Evolutionary conservation across 2,888 invertebrate species (phyloP), one percentile per base, ranked within the genome.

Genomic region (Itoplectis maculator): DNA sequence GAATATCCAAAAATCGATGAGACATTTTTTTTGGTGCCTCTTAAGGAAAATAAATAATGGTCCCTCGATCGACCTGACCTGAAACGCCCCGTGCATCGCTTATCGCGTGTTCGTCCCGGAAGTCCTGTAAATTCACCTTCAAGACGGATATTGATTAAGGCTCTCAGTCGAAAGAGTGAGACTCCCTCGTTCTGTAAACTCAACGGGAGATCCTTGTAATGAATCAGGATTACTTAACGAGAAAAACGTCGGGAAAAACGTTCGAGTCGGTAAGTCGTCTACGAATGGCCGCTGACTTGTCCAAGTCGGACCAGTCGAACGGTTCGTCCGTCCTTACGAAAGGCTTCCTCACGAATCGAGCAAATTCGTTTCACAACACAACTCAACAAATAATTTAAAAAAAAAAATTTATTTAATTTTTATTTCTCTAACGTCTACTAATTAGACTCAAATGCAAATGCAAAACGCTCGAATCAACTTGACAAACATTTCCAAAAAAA

Each of bases 151-250:
- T 78, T 66, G 78, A 78, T 82, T 69, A 56, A 49, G 51, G 47
- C 42, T 40, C 18, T 37, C 73, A 9, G 68, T 45, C 40, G 23
- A 23, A 56, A 54, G 51, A n/a, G n/a, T n/a, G n/a, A 75, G 65
- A n/a, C 75, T 75, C 40, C 29, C 29, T n/a, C 23, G 13, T 4
- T 15, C 45, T 68, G 42, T 35, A 9, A 51, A 0, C 65, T 40
- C 13, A n/a, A 0, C 54, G 0, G 29, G 29, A 51, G 51, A 70
- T 78, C 78, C 65, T 15, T 51, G 56, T 79, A 79, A 82, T 79
- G 74, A 74, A 82, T 79, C 82, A 82, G 78, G 78, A 78, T 82
- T 82, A 82, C 75, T 70, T 63, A 65, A 61, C 63, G 78, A 65
- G 37, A 74, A 73, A 74, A 73, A 63, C 20, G 56, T 79, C 75